A percentile compares a stretch with the other conserved stretches of the same genome.
phyloP scores from a whole-genome alignment of 2,888 invertebrate genomes.

The Melanostoma mellinum region DNA sequence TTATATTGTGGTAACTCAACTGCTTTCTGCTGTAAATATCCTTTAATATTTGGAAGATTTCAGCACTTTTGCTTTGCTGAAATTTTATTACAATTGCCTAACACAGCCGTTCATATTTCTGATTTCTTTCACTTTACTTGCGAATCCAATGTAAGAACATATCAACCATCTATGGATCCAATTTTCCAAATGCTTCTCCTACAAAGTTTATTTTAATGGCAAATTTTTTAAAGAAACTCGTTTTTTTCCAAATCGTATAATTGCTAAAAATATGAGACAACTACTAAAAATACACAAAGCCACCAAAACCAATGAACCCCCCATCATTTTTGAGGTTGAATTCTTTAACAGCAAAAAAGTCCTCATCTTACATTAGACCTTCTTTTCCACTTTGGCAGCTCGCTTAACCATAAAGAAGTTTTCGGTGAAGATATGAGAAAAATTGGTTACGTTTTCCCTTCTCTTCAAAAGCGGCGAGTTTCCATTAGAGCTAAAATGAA shows the following conservation, averaged over 20 bases:
- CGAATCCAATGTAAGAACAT: too few species aligned
- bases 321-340: constrained; percentile 65
- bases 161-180: too few species aligned
- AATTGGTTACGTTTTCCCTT: constrained; percentile 44
- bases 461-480: constrained; percentile 34
- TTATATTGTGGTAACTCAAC: too few species aligned
- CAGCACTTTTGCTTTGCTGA: too few species aligned
- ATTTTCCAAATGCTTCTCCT: too few species aligned
- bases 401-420: constrained; percentile 63
- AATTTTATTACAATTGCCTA: too few species aligned
- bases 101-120: too few species aligned
- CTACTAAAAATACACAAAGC: constrained; percentile 59
- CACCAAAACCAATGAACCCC: constrained; percentile 63
- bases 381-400: not conserved
- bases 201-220: constrained; percentile 18
- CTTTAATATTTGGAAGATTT: too few species aligned
- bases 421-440: constrained; percentile 45
- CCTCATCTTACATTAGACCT: not conserved
- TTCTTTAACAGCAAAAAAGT: constrained; percentile 53
- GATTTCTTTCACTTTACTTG: too few species aligned
- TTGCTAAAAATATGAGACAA: constrained; percentile 62
- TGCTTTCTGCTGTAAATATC: too few species aligned
- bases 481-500: constrained; percentile 48
- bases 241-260: constrained; percentile 50
- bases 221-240: constrained; percentile 47